Base-by-base conservation (phyloP, 2,888 invertebrate genomes). In the Idaea biselata region DNA sequence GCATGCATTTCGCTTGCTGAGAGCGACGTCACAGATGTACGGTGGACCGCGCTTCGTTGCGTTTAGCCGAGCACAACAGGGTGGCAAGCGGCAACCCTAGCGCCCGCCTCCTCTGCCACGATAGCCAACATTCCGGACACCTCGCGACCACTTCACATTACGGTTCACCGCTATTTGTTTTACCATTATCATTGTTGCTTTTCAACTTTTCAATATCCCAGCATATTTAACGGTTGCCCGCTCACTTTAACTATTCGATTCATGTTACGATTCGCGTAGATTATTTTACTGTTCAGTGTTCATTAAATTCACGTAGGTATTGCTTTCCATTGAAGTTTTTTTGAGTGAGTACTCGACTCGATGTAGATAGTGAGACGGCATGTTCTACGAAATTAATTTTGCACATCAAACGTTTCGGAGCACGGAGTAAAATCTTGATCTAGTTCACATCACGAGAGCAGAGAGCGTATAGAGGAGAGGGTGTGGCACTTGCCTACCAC, bases 51-150 rank as follows among this genome's bases (percentile, higher is more conserved):
- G 81, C 85, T 62, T 55, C 86, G 79, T 81, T 81, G 81, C 83
- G 84, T 82, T 83, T 88, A 86, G 79, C 79, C 82, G 82, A 83
- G 82, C 85, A 82, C 56, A 17, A 16, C 56, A 18, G 55, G 16
- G 56, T 56, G 56, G 17, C 18, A 11, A 56, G 56, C 73, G 75
- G 73, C 67, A 69, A 67, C 72, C 63, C 70, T 71, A 59, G 68
- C 63, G 63, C 64, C 67, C 59, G 72, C 70, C 67, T 68, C 71
- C 72, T 8, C 11, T 44, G 44, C 74, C 73, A 81, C 88, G 87
- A 86, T 88, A 88, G 83, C 87, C 86, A 87, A 87, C 90, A 87
- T 86, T 88, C 86, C 84, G 86, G 85, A 91, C 91, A 91, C 91
- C 90, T 91, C 88, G 84, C 86, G 81, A 86, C 83, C 85, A 84